Evolutionary conservation across 2,888 invertebrate genomes (phyloP).

Genomic region (Plusia festucae): DNA sequence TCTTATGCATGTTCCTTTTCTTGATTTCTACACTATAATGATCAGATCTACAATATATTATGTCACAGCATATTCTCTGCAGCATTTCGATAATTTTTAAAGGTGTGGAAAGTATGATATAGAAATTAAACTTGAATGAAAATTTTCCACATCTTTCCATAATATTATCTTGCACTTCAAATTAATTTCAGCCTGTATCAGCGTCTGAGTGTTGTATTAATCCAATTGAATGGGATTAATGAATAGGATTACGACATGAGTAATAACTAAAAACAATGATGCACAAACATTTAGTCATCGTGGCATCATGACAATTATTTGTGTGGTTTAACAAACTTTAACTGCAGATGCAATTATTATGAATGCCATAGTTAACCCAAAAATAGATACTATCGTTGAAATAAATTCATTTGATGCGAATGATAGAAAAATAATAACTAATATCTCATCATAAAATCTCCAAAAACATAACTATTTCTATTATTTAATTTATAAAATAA

Average conservation of each 20-base stretch:
- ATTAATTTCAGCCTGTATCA: conserved; percentile 6
- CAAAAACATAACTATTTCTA: too few species aligned
- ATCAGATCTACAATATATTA: too few species aligned
- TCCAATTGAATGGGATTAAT: conserved; percentile 43
- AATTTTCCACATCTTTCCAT: not conserved
- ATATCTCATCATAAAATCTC: too few species aligned
- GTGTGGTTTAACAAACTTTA: conserved; percentile 29
- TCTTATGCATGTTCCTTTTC: too few species aligned
- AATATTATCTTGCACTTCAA: not conserved
- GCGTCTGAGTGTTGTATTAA: conserved; percentile 17
- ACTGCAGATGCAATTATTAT: conserved; percentile 21
- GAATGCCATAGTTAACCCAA: conserved; percentile 10
- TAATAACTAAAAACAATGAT: conserved; percentile 54
- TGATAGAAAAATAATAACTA: too few species aligned
- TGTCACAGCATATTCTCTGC: too few species aligned
- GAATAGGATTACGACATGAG: conserved; percentile 44
- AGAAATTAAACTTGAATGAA: not conserved
- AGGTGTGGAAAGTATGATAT: too few species aligned
- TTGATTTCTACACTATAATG: too few species aligned
- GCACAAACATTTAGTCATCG: conserved; percentile 44
- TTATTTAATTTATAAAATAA: too few species aligned
- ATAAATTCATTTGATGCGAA: not conserved
- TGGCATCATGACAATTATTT: conserved; percentile 36
- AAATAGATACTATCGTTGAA: not conserved
- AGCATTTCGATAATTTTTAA: not conserved